Percentiles rank a stretch among this genome's conserved stretches.
These are phyloP conservation scores for Nestor notabilis DNA, from an alignment of 2,113 vertebrate genomes.

Conservation along the genomic window DNA sequence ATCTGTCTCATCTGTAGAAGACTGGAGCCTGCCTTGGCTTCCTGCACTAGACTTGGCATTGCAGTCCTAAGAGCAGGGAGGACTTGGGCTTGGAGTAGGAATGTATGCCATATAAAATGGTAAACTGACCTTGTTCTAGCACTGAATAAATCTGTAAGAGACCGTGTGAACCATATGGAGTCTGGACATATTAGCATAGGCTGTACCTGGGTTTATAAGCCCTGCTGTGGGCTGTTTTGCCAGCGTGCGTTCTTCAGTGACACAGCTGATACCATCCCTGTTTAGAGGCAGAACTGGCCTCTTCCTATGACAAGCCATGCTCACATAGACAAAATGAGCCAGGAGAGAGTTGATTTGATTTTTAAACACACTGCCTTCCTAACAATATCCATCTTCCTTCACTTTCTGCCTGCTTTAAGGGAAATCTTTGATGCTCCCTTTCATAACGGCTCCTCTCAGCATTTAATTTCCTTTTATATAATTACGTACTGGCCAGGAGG, in stretches of 20 bases:
- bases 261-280: neutral
- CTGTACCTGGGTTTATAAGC: neutral
- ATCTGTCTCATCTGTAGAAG: neutral
- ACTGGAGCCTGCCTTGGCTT: neutral
- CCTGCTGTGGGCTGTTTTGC: neutral
- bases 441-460: neutral
- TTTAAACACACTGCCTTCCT: neutral
- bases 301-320: neutral
- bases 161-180: neutral
- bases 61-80: neutral
- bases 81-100: neutral
- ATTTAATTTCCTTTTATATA: neutral
- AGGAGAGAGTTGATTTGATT: neutral
- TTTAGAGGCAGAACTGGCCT: neutral
- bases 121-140: neutral
- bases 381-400: neutral
- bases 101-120: neutral
- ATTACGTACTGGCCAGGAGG: rapidly evolving
- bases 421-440: neutral
- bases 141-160: neutral
- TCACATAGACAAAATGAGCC: neutral
- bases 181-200: neutral
- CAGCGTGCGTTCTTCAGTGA: neutral
- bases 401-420: neutral
- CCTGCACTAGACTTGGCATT: neutral